These are phyloP conservation scores for Alviniconcha marisindica DNA, from an alignment of 1,140 invertebrate species.

Conservation along the genomic window DNA sequence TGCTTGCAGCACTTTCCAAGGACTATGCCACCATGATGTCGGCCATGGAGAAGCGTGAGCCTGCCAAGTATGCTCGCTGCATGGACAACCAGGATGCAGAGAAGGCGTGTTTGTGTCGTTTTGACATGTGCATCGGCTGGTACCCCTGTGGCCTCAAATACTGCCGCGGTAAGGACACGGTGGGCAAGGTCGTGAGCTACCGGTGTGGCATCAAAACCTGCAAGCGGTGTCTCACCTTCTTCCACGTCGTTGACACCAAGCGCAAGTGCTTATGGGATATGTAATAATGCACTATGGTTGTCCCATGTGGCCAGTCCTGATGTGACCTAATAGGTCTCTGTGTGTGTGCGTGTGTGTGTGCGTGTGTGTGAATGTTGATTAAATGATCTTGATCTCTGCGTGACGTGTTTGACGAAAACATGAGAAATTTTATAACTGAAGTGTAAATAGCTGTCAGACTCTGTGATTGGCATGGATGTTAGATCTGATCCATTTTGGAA, in stretches of 20 bases:
- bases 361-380: conserved; percentile 2
- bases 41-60: conserved; percentile 60
- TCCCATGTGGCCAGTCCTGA: too few relatives aligned
- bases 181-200: conserved; percentile 83
- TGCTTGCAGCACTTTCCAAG: conserved; percentile 62
- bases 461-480: too few relatives aligned
- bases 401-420: too few relatives aligned
- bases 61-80: conserved; percentile 68
- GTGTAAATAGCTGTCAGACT: too few relatives aligned
- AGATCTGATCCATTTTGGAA: too few relatives aligned
- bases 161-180: conserved; percentile 85
- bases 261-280: conserved; percentile 90
- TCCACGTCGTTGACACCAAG: conserved; percentile 89
- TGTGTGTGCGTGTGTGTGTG: conserved; percentile 11
- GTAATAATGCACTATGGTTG: background rate
- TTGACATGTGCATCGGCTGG: conserved; percentile 91
- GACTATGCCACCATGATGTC: conserved; percentile 64
- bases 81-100: conserved; percentile 62
- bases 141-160: conserved; percentile 96
- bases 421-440: too few relatives aligned
- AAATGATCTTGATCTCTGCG: too few relatives aligned
- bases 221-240: conserved; percentile 90
- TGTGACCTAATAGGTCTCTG: background rate
- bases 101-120: conserved; percentile 84
- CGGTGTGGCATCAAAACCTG: conserved; percentile 97